Base-by-base conservation (phyloP, 2,797 vertebrate genomes). In the Sebastolobus altivelis region DNA sequence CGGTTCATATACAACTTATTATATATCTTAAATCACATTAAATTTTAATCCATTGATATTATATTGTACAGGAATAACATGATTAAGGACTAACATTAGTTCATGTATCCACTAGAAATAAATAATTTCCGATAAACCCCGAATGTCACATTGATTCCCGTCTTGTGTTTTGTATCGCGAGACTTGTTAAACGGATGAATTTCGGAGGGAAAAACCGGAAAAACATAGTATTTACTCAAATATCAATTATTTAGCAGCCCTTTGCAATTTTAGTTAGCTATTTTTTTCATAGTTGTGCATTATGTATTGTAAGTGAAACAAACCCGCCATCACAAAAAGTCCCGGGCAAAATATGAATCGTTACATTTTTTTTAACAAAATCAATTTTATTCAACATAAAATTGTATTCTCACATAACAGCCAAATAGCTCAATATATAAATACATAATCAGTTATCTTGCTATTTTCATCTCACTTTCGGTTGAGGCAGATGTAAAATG, bases 111-210 rank as follows among this genome's bases (percentile, higher is more conserved):
- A 6, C 0, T 0, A 1, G 0, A n/a, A 16, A 33, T 0, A 0
- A 0, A 8, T 0, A 22, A 52, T 20, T 35, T 59, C 61, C 59
- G 43, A 80, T 0, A n/a, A 0, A 1, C 0, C 0, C 0, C 0
- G 29, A 91, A 90, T 13, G 43, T 35, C 2, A 29, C 81, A 75
- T 52, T 16, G 2, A 6, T 22, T 58, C 13, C 1, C 3, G 2
- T 22, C 0, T 40, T n/a, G 29, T 27, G 4, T 29, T 31, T 2
- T 69, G 1, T 81, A 68, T 83, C 90, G 82, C 80, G 86, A 87
- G 74, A 83, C 3, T 74, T 80, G 1, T 40, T 10, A 10, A 0
- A 0, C 1, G 9, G 3, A 33, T 4, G 5, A n/a, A 8, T 79
- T 63, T 1, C 1, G 31, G 5, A 1, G 13, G 8, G 3, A 6